Conservation (phyloP, 2,888 invertebrate genomes). For the Tetranychus piercei region DNA sequence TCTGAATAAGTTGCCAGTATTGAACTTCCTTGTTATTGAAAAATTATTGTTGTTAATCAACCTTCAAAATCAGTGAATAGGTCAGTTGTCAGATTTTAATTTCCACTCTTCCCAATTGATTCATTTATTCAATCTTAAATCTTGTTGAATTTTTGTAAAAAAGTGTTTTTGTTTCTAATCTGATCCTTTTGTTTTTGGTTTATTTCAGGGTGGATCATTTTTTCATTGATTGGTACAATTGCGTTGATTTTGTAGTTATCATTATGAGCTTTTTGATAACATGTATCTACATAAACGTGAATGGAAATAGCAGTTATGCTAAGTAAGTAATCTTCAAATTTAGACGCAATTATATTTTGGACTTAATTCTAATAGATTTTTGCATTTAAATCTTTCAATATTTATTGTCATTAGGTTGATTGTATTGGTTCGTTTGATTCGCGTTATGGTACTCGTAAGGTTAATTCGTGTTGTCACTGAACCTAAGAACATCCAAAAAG, state of each 20-base stretch:
- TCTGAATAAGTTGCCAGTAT: too few species aligned
- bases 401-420: constrained; percentile 29
- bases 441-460: constrained; percentile 33
- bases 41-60: not conserved
- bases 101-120: not conserved
- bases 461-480: constrained; percentile 33
- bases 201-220: constrained; percentile 30
- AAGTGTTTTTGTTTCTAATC: not conserved
- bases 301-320: constrained; percentile 29
- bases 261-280: constrained; percentile 34
- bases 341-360: not conserved
- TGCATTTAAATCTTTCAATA: constrained; percentile 1
- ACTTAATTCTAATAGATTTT: constrained; percentile 7
- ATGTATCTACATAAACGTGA: constrained; percentile 32
- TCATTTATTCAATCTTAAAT: not conserved
- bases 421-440: constrained; percentile 31
- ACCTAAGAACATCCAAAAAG: constrained; percentile 33
- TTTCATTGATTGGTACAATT: constrained; percentile 33
- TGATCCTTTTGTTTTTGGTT: constrained; percentile 12
- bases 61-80: not conserved
- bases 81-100: too few species aligned
- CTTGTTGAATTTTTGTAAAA: not conserved
- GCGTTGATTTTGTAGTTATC: constrained; percentile 35
- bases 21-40: too few species aligned
- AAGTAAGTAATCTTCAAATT: constrained; percentile 28